Evolutionary conservation across 2,113 vertebrate genomes (phyloP).

Genomic region (Labrus mixtus): DNA sequence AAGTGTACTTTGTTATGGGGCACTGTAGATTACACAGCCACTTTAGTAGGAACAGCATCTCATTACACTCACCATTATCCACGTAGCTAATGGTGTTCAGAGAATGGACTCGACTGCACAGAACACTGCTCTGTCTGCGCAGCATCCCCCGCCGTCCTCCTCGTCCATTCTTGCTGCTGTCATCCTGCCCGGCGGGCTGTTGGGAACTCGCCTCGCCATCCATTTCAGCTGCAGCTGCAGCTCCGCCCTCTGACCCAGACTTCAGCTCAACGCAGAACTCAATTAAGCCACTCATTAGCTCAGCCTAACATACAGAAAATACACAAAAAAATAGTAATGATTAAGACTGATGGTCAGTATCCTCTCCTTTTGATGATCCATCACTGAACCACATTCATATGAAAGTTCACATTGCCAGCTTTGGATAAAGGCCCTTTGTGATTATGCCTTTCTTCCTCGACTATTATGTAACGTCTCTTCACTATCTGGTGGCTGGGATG

Average conservation of each 20-base stretch:
- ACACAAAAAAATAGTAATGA: background rate
- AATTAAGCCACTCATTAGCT: constrained; percentile 93
- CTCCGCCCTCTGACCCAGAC: constrained; percentile 69
- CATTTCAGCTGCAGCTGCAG: constrained; percentile 38
- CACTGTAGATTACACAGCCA: no score
- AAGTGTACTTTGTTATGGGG: no score
- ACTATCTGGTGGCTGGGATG: constrained; percentile 23
- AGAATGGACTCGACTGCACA: constrained; percentile 89
- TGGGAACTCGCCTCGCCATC: constrained; percentile 55
- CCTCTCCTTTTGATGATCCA: constrained; percentile 9
- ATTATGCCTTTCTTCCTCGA: constrained; percentile 12
- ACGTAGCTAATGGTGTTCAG: constrained; percentile 93
- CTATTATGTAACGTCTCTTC: constrained; percentile 30
- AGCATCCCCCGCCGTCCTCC: constrained; percentile 83
- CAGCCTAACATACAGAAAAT: constrained; percentile 79
- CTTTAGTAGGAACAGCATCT: background rate
- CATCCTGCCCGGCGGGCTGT: constrained; percentile 47
- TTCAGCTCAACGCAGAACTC: constrained; percentile 93
- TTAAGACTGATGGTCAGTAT: background rate
- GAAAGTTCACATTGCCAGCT: background rate
- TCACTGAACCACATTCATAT: background rate
- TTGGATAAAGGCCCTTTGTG: constrained; percentile 25
- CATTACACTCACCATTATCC: constrained; percentile 86
- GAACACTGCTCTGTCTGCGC: constrained; percentile 88
- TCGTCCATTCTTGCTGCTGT: constrained; percentile 54